These are phyloP conservation scores for Daktulosphaira vitifoliae DNA, from an alignment of 1,140 invertebrate genomes.

Conservation along the genomic window DNA sequence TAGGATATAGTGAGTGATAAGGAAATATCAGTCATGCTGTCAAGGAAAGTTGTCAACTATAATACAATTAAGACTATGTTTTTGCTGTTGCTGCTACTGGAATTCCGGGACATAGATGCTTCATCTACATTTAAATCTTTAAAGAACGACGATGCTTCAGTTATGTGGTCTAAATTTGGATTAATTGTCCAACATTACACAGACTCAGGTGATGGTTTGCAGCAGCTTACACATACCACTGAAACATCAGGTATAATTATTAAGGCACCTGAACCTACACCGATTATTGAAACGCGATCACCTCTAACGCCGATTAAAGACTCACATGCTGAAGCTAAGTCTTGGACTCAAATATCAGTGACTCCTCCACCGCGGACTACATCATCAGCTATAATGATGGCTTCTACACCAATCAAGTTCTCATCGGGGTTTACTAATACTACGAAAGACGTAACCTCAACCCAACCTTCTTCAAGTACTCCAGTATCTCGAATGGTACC, in stretches of 20 bases:
- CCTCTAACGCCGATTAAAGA: neutral
- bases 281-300: neutral
- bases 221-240: slow-evolving; percentile 5
- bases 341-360: slow-evolving; percentile 28
- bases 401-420: neutral
- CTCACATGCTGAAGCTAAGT: neutral
- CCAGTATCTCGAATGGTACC: neutral
- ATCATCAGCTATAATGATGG: neutral
- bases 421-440: neutral
- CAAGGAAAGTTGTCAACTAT: no score
- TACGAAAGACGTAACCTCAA: neutral
- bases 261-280: neutral
- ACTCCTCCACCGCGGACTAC: neutral
- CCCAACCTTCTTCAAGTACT: neutral
- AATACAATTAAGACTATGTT: neutral
- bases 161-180: slow-evolving; percentile 19
- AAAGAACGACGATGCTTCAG: neutral
- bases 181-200: slow-evolving; percentile 1
- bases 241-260: slow-evolving; percentile 31
- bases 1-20: neutral
- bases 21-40: no score
- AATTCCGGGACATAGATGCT: neutral
- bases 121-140: neutral
- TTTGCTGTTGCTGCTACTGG: neutral
- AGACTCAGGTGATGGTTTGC: neutral